Evolutionary conservation across 2,113 vertebrate genomes (phyloP).

Genomic region (Cathartes aura): DNA sequence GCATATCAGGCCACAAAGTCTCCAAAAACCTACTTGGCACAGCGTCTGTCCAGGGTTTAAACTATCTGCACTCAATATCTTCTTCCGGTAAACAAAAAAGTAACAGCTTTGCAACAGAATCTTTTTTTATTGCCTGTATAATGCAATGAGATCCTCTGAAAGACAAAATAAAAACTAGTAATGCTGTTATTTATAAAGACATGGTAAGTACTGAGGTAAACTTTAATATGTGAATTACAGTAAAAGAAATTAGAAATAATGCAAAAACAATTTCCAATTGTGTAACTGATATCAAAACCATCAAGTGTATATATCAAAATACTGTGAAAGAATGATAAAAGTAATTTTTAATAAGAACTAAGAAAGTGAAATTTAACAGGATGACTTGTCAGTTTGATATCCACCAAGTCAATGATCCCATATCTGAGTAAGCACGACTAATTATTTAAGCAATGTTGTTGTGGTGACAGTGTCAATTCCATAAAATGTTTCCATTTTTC

Average conservation of each 20-base stretch:
- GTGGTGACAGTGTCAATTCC: not conserved
- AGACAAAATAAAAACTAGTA: not conserved
- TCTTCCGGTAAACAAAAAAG: not conserved
- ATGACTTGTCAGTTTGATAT: not conserved
- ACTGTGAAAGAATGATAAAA: not conserved
- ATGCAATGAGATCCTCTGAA: not conserved
- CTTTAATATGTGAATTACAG: not conserved
- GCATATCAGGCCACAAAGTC: not conserved
- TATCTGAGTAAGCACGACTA: not conserved
- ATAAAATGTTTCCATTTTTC: conserved; percentile 26
- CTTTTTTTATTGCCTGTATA: not conserved
- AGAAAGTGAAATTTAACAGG: not conserved
- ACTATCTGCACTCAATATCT: accelerated
- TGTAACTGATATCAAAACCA: not conserved
- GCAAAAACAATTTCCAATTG: accelerated
- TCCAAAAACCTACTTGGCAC: not conserved
- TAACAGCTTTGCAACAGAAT: not conserved
- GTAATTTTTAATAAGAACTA: not conserved
- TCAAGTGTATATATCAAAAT: not conserved
- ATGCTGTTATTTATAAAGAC: not conserved
- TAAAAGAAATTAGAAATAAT: not conserved
- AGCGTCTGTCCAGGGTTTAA: not conserved
- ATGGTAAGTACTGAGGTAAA: not conserved
- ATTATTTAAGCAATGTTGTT: not conserved
- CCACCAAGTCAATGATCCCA: not conserved